Evolutionary conservation across 2,888 invertebrate species (phyloP).

Genomic region (Euzetes globulus): DNA sequence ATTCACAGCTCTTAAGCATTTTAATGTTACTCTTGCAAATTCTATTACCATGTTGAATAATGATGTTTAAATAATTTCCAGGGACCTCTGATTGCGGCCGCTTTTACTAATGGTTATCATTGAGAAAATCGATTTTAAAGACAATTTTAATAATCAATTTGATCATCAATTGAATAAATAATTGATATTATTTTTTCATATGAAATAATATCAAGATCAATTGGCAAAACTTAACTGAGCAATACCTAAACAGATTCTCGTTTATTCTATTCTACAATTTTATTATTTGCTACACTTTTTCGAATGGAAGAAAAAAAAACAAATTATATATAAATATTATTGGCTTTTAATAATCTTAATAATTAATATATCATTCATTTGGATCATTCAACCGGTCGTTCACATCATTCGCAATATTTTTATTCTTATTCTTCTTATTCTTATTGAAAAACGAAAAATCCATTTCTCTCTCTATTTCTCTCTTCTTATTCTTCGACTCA

Average conservation of each 20-base stretch:
- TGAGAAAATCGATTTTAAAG: conserved; percentile 49
- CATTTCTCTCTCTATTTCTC: too few relatives aligned
- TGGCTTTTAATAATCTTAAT: not conserved
- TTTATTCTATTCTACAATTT: not conserved
- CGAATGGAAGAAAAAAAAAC: not conserved
- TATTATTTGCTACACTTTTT: not conserved
- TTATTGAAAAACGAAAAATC: not conserved
- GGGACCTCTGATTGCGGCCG: conserved; percentile 95
- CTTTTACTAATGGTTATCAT: conserved; percentile 98
- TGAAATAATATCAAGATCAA: not conserved
- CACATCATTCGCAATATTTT: not conserved
- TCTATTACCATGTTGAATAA: not conserved
- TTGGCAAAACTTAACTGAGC: not conserved
- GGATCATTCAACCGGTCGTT: not conserved
- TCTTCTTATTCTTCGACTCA: too few relatives aligned
- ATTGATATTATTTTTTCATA: not conserved
- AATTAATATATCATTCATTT: not conserved
- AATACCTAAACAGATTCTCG: not conserved
- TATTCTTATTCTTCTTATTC: not conserved
- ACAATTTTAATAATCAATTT: not conserved
- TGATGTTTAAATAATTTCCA: conserved; percentile 49
- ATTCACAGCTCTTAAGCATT: not conserved
- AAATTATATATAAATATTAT: not conserved
- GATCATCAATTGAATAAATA: not conserved
- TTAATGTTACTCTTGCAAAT: not conserved